These are phyloP conservation scores for Salmo trutta DNA, from an alignment of 2,797 vertebrate species.

Conservation along the genomic window DNA sequence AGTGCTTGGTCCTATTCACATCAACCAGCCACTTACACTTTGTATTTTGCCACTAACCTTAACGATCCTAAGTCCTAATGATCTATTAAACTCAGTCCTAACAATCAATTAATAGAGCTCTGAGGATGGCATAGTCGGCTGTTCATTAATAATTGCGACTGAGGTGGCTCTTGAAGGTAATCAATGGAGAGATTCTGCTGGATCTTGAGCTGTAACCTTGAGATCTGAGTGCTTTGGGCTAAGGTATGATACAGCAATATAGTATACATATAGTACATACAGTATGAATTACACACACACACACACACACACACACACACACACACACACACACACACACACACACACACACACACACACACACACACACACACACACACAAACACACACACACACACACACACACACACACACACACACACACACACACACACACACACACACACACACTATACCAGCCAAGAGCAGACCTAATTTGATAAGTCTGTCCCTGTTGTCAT, in stretches of 20 bases:
- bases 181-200: constrained; percentile 53
- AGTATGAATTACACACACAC: neutral
- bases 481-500: neutral
- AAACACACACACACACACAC: neutral
- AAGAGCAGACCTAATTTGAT: neutral
- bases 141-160: constrained; percentile 62
- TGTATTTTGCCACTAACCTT: too few species aligned
- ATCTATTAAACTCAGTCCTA: neutral
- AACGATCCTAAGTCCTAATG: neutral
- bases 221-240: constrained; percentile 30
- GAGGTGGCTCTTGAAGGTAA: constrained; percentile 64
- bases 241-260: too few species aligned
- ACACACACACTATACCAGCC: neutral
- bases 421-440: neutral
- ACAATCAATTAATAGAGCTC: constrained; percentile 50
- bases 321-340: neutral
- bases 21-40: neutral
- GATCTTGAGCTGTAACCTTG: constrained; percentile 59
- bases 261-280: neutral
- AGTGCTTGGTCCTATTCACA: neutral
- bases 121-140: constrained; percentile 37
- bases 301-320: neutral
- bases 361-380: neutral
- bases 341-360: neutral
- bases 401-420: neutral